These are phyloP conservation scores for Lepisosteus oculatus DNA, from an alignment of 2,113 vertebrate species.

Conservation along the genomic window DNA sequence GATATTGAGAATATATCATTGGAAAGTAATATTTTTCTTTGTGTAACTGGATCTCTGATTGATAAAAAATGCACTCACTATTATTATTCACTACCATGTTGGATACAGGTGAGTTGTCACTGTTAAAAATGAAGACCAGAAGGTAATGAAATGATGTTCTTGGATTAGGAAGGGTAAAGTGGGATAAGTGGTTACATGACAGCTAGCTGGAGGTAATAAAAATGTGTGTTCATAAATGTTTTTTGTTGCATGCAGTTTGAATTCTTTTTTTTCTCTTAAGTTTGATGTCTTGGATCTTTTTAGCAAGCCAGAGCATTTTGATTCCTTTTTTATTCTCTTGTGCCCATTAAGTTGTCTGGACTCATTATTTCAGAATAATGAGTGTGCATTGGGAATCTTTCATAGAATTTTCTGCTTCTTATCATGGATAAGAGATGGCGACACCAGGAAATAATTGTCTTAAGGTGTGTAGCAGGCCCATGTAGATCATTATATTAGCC, in stretches of 20 bases:
- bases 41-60: no score
- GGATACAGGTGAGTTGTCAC: no score
- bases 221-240: not conserved
- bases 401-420: not conserved
- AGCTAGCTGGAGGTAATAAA: not conserved
- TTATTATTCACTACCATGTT: no score
- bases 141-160: slow-evolving; percentile 3
- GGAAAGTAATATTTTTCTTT: no score
- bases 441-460: not conserved
- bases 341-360: not conserved
- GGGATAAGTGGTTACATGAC: not conserved
- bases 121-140: not conserved
- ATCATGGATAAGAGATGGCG: not conserved
- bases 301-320: not conserved
- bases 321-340: not conserved
- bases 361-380: no score
- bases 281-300: no score
- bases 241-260: not conserved
- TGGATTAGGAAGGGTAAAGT: not conserved
- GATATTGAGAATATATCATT: no score
- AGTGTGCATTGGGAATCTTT: no score
- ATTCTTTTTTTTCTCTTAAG: not conserved
- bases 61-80: no score
- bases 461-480: not conserved
- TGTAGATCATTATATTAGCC: no score